A percentile compares a stretch with the other conserved stretches of the same genome.
Conservation (phyloP, 2,888 invertebrate genomes). For the Lordiphosa fenestrarum region DNA sequence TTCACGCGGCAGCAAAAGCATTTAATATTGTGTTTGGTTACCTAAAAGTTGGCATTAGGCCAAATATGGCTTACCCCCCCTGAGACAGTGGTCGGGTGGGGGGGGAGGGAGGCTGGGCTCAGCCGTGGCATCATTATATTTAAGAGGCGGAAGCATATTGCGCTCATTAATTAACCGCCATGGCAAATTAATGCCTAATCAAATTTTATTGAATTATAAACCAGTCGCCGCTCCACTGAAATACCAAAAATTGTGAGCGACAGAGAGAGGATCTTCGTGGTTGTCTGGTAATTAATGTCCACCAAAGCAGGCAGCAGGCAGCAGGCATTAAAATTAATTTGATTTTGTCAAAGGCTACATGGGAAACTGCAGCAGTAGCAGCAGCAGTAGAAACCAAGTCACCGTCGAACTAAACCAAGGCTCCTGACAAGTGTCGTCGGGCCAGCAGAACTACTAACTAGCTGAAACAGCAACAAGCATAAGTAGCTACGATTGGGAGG, state of each 20-base stretch:
- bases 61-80: slow-evolving; percentile 40
- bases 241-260: slow-evolving; percentile 22
- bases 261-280: slow-evolving; percentile 3
- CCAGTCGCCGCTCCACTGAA: slow-evolving; percentile 52
- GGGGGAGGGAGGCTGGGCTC: no score
- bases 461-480: no score
- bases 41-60: slow-evolving; percentile 65
- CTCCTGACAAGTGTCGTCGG: slow-evolving; percentile 4
- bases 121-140: no score
- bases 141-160: slow-evolving; percentile 33
- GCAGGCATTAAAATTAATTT: slow-evolving; percentile 41
- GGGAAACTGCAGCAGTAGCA: slow-evolving; percentile 24
- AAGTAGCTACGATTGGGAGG: no score
- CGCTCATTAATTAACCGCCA: slow-evolving; percentile 69
- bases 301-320: slow-evolving; percentile 32
- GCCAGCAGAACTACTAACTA: neutral
- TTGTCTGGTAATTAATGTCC: slow-evolving; percentile 33
- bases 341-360: slow-evolving; percentile 43
- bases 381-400: slow-evolving; percentile 5
- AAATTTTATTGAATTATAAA: slow-evolving; percentile 75
- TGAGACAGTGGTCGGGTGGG: neutral
- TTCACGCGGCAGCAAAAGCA: slow-evolving; percentile 36
- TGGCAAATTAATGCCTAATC: slow-evolving; percentile 71
- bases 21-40: slow-evolving; percentile 60
- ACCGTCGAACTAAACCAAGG: neutral